Evolutionary conservation across 2,888 invertebrate genomes (phyloP).

Genomic region (Drosophila flavopinicola): DNA sequence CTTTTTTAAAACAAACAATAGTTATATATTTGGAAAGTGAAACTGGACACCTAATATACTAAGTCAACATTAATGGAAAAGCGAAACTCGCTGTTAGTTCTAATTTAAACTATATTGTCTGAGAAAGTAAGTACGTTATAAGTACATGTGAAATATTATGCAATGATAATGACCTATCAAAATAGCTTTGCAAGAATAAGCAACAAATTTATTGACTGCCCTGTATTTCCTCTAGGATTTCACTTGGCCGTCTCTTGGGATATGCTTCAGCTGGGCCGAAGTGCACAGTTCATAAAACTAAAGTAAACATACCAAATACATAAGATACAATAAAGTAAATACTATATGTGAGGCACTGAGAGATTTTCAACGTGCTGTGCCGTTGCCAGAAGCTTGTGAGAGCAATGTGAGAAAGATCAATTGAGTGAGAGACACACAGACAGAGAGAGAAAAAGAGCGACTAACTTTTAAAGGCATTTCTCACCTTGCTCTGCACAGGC

Average conservation of each 20-base stretch:
- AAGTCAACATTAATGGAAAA: too few species aligned
- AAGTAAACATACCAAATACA: constrained; percentile 49
- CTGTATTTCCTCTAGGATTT: constrained; percentile 24
- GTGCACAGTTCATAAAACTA: constrained; percentile 56
- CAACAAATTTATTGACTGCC: not conserved
- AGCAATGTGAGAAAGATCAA: constrained; percentile 28
- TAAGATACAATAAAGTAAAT: constrained; percentile 33
- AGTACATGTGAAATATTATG: not conserved
- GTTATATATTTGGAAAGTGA: too few species aligned
- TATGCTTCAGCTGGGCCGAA: constrained; percentile 62
- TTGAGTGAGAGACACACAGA: not conserved
- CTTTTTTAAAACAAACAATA: too few species aligned
- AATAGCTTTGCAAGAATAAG: too few species aligned
- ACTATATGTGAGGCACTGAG: constrained; percentile 23
- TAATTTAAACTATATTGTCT: too few species aligned
- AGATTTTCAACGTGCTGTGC: constrained; percentile 45
- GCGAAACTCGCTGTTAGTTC: too few species aligned
- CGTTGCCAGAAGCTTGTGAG: constrained; percentile 47
- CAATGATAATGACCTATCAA: not conserved
- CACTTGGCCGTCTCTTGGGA: constrained; percentile 1
- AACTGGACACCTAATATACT: too few species aligned
- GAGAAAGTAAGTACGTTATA: not conserved
- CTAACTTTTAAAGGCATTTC: constrained; percentile 4
- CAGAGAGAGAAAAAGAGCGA: not conserved
- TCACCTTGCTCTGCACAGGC: constrained; percentile 43